Base-by-base conservation (phyloP, 2,888 invertebrate species). In the Lasioglossum oenotherae region DNA sequence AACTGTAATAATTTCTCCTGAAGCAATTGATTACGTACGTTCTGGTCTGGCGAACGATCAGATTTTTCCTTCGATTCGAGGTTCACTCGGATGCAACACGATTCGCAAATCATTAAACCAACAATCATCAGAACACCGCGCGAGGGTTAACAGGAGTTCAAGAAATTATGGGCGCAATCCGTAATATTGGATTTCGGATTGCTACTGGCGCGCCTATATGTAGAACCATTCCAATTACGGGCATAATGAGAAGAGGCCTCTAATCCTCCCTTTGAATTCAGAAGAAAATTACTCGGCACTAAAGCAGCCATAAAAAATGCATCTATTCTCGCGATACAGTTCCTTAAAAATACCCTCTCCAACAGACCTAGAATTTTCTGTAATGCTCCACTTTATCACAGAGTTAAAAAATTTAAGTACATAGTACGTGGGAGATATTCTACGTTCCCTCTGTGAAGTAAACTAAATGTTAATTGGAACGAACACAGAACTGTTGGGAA, bases 101-200 rank as follows among this genome's bases (percentile, higher is more conserved):
- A 31, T 64, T 64, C 31, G 64, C 16, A 31, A 31, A 64, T 31
- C 64, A 64, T 31, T 27, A 64, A 16, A 57, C 57, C 57, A 57
- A n/a, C 57, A n/a, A 53, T 53, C n/a, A n/a, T 53, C n/a, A 4
- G 57, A n/a, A 57, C 57, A 57, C 57, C 27, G 31, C 31, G 2
- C 64, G 31, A 64, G 16, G 64, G 16, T 64, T 31, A 31, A 31
- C 31, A 31, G 16, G 31, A 64, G 64, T 31, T 31, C 64, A 64
- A 64, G 64, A 64, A 64, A 64, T 69, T 69, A 38, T 69, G 8
- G 35, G 31, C 35, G 35, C 35, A 23, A 35, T 69, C 67, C 67
- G 35, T 69, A 69, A 69, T 35, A 69, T 69, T 69, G 67, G 38
- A 69, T 69, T 38, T 69, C 64, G 14, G 64, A 31, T 64, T 64